These are phyloP conservation scores for Octopus bimaculoides DNA, from an alignment of 1,140 invertebrate genomes.

Conservation along the genomic window DNA sequence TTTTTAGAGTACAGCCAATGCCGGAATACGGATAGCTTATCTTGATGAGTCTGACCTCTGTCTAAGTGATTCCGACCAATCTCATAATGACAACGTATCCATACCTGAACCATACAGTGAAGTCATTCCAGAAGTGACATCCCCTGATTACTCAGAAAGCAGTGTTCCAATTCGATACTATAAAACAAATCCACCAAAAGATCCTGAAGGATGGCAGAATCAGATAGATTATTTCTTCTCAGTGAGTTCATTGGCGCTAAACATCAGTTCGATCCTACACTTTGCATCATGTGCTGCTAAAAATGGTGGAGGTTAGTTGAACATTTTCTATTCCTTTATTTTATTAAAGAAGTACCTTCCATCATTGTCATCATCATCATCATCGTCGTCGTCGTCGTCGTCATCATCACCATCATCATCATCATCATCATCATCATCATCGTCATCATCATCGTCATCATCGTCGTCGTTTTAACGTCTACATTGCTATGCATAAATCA, in stretches of 20 bases:
- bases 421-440: slow-evolving; percentile 4
- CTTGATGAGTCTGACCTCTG: neutral
- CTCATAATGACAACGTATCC: neutral
- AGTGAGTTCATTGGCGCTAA: neutral
- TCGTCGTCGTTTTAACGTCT: neutral
- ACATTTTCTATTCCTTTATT: neutral
- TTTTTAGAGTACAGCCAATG: slow-evolving; percentile 3
- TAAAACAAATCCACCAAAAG: neutral
- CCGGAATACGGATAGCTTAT: slow-evolving; percentile 7
- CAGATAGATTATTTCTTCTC: neutral
- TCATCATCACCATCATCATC: slow-evolving; percentile 7
- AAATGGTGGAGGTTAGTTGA: neutral
- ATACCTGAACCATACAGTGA: neutral
- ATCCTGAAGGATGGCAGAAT: neutral
- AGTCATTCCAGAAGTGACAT: neutral
- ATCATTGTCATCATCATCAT: slow-evolving; percentile 3
- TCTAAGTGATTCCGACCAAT: neutral
- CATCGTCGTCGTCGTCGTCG: slow-evolving; percentile 5
- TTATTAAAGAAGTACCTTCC: neutral
- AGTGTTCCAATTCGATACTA: neutral
- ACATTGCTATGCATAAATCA: too few species aligned
- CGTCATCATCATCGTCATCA: slow-evolving; percentile 7
- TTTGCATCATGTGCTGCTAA: neutral
- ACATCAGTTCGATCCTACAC: neutral
- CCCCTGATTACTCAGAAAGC: neutral